Evolutionary conservation across 2,113 vertebrate genomes (phyloP).

Genomic region (Willisornis vidua): DNA sequence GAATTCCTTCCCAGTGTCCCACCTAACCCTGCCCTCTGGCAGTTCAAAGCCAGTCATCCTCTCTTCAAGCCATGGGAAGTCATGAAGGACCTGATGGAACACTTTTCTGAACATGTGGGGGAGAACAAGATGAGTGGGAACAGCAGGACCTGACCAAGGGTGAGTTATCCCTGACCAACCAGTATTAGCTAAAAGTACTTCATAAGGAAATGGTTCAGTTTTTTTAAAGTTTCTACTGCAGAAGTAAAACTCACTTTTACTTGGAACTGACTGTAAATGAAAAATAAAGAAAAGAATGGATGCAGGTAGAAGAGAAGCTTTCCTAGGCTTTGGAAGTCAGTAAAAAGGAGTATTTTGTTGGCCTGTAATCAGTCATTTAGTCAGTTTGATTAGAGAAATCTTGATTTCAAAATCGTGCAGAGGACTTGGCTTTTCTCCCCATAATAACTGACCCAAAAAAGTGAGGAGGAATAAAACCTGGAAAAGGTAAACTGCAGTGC

Average conservation of each 20-base stretch:
- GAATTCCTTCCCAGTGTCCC: background rate
- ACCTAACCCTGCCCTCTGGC: background rate
- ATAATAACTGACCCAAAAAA: background rate
- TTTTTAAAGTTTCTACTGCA: background rate
- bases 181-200: background rate
- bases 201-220: background rate
- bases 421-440: background rate
- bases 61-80: background rate
- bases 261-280: background rate
- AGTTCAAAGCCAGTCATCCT: background rate
- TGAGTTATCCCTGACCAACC: background rate
- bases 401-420: background rate
- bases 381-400: background rate
- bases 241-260: background rate
- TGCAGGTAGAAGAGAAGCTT: background rate
- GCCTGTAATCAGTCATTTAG: background rate
- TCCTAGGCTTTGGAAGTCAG: background rate
- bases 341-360: background rate
- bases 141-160: background rate
- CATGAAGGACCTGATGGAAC: background rate
- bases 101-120: rapidly evolving
- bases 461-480: background rate
- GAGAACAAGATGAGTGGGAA: background rate
- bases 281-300: background rate
- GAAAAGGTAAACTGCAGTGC: background rate